A percentile compares a stretch with the other conserved stretches of the same genome.
phyloP scores from a whole-genome alignment of 2,113 vertebrate genomes.

The Piprites chloris region DNA sequence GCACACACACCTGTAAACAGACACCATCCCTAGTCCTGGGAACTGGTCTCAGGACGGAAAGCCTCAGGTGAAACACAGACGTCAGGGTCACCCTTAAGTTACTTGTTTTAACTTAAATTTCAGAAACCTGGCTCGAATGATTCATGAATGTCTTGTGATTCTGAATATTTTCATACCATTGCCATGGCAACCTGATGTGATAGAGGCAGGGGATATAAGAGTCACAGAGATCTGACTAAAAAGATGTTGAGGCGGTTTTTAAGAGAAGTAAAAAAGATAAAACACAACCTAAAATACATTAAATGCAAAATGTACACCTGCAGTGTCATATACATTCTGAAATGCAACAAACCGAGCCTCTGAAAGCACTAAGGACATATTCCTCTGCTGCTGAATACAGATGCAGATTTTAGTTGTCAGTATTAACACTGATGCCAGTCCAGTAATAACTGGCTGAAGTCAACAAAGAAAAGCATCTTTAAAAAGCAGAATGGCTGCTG shows the following conservation, averaged over 20 bases:
- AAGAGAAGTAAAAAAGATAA: neutral
- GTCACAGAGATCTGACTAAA: neutral
- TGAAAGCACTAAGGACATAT: neutral
- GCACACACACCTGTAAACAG: neutral
- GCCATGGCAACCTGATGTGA: slow-evolving; percentile 47
- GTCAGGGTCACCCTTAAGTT: neutral
- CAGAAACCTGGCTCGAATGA: slow-evolving; percentile 39
- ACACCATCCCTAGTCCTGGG: neutral
- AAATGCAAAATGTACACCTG: neutral
- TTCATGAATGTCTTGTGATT: slow-evolving; percentile 16
- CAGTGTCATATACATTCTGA: neutral
- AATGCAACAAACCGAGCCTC: neutral
- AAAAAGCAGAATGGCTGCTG: neutral
- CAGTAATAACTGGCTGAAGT: neutral
- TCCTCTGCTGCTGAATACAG: neutral
- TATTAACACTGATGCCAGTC: neutral
- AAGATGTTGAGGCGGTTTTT: neutral
- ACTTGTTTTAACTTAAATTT: slow-evolving; percentile 3
- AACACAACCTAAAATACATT: neutral
- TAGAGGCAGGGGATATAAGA: slow-evolving; percentile 4
- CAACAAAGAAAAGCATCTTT: neutral
- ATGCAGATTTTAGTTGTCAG: neutral
- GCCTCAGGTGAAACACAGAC: neutral
- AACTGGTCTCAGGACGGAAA: neutral
- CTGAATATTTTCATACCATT: slow-evolving; percentile 29